phyloP scores from a whole-genome alignment of 2,797 vertebrate genomes.

The Gymnoscopelus braueri region DNA sequence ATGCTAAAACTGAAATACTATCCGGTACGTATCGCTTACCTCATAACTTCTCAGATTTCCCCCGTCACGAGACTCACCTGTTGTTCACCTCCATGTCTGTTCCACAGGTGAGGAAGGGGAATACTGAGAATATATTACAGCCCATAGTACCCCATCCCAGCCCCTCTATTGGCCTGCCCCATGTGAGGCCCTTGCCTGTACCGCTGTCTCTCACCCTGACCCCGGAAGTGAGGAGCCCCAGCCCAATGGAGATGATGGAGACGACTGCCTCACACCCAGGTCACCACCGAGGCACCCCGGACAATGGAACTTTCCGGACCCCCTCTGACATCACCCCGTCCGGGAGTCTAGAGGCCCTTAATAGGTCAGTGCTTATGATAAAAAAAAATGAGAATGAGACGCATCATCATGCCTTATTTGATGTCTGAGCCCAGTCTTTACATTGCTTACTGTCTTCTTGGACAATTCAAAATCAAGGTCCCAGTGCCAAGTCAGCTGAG shows the following conservation, averaged over 20 bases:
- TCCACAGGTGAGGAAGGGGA: constrained; percentile 79
- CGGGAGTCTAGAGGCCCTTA: constrained; percentile 68
- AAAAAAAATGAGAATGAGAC: constrained; percentile 2
- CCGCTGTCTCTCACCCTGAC: constrained; percentile 57
- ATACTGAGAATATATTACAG: constrained; percentile 47
- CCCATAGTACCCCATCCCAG: constrained; percentile 63
- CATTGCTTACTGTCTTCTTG: too few relatives aligned
- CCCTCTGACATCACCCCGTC: constrained; percentile 43
- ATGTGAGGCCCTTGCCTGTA: constrained; percentile 58
- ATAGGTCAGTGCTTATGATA: constrained; percentile 79
- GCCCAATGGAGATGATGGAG: constrained; percentile 70
- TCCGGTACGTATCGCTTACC: constrained; percentile 38
- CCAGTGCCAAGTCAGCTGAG: too few relatives aligned
- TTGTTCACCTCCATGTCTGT: constrained; percentile 29
- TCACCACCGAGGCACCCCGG: constrained; percentile 1
- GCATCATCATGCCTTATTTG: too few relatives aligned
- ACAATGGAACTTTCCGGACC: background rate
- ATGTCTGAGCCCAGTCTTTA: too few relatives aligned
- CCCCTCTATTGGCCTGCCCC: constrained; percentile 64
- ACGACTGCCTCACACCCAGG: constrained; percentile 45
- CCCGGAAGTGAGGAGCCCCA: constrained; percentile 40
- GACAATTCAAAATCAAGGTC: too few relatives aligned
- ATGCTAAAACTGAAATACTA: constrained; percentile 19
- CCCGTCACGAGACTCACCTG: constrained; percentile 40
- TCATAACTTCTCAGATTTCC: constrained; percentile 47